Conservation (phyloP, 2,888 invertebrate genomes). For the Apomyelois bistriatella region DNA sequence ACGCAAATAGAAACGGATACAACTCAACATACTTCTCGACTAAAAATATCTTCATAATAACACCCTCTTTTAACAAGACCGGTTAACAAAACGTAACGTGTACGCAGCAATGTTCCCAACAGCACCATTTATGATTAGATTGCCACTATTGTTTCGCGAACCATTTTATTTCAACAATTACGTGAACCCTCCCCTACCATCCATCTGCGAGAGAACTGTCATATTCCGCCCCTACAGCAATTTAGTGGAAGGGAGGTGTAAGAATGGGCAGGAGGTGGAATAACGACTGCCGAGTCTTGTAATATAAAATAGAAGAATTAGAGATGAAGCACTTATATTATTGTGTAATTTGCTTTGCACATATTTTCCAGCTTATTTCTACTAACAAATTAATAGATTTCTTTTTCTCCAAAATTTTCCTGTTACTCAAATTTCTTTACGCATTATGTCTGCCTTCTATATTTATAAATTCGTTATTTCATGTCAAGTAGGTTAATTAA, state of each 20-base stretch:
- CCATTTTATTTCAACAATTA: constrained; percentile 7
- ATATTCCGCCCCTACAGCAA: constrained; percentile 52
- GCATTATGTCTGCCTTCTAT: too few species aligned
- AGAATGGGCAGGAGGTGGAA: background rate
- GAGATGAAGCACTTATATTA: background rate
- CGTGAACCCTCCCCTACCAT: constrained; percentile 1
- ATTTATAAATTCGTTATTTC: too few species aligned
- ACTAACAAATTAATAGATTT: too few species aligned
- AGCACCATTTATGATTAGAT: constrained; percentile 2
- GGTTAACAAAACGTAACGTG: background rate
- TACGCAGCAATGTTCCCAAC: background rate
- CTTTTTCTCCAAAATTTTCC: too few species aligned
- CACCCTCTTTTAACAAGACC: too few species aligned
- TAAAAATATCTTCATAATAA: too few species aligned
- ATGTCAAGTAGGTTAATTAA: too few species aligned
- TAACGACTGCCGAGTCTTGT: background rate
- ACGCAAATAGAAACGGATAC: too few species aligned
- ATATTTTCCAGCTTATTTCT: too few species aligned
- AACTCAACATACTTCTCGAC: too few species aligned
- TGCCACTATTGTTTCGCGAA: constrained; percentile 4
- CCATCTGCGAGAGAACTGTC: constrained; percentile 31
- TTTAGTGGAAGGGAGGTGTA: constrained; percentile 39
- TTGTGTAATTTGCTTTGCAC: background rate
- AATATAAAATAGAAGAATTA: background rate
- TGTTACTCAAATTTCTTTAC: too few species aligned